Percentiles rank a stretch among this genome's conserved stretches.
phyloP scores from a whole-genome alignment of 2,797 vertebrate species.

The Amblyopsis hoosieri region DNA sequence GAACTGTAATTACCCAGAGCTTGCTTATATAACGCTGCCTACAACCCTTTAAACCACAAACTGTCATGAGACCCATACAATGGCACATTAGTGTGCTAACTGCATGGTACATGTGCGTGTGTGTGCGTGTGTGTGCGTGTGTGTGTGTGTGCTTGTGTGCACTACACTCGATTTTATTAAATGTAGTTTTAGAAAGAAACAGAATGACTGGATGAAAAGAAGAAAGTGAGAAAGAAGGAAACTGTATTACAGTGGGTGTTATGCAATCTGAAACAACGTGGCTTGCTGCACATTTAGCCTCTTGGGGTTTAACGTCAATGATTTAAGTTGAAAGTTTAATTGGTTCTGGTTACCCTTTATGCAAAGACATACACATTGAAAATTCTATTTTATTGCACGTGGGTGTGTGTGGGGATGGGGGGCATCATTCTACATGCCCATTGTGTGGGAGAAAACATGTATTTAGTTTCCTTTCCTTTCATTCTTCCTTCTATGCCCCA shows the following conservation, averaged over 20 bases:
- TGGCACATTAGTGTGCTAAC: conserved; percentile 2
- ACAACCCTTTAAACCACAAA: conserved; percentile 21
- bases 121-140: conserved; percentile 15
- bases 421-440: too few relatives aligned
- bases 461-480: too few relatives aligned
- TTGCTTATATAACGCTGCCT: conserved; percentile 52
- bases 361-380: conserved; percentile 24
- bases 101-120: conserved; percentile 3
- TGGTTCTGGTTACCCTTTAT: conserved; percentile 32
- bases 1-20: conserved; percentile 48
- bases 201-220: neutral
- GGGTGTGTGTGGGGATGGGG: neutral
- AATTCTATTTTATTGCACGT: conserved; percentile 15
- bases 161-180: neutral
- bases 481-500: too few relatives aligned
- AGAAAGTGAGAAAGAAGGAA: too few relatives aligned
- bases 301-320: too few relatives aligned
- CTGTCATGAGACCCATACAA: conserved; percentile 14
- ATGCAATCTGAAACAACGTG: too few relatives aligned
- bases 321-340: conserved; percentile 12
- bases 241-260: too few relatives aligned
- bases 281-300: too few relatives aligned
- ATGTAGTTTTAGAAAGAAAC: neutral
- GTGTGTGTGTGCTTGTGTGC: too few relatives aligned
- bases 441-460: too few relatives aligned